These are phyloP conservation scores for Okapia johnstoni DNA, from an alignment of 2,113 vertebrate species.

Conservation along the genomic window DNA sequence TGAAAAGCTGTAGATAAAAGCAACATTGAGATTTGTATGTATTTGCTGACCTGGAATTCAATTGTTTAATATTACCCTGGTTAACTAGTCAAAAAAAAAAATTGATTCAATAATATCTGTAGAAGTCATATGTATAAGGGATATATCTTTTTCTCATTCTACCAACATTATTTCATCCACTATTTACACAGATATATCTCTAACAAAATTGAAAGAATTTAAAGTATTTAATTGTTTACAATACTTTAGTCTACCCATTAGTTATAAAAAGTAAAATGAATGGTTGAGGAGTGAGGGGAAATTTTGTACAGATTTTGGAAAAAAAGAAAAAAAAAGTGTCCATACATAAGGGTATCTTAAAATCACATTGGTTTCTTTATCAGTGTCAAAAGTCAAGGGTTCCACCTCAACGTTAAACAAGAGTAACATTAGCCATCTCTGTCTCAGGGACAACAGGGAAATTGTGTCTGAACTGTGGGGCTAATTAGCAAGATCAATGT, in stretches of 20 bases:
- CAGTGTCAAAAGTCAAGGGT: background rate
- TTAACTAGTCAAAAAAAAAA: conserved; percentile 52
- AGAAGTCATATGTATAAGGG: background rate
- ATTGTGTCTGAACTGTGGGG: background rate
- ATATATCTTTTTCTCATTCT: background rate
- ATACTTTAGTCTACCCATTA: background rate
- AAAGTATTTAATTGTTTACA: background rate
- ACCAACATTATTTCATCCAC: background rate
- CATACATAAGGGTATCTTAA: background rate
- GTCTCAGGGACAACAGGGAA: background rate
- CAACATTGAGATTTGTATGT: conserved; percentile 42
- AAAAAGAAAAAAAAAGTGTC: background rate
- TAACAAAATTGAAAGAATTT: background rate
- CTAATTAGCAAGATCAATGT: background rate
- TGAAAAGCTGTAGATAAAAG: conserved; percentile 50
- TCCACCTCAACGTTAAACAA: background rate
- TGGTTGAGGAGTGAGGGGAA: background rate
- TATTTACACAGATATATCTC: background rate
- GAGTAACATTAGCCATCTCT: background rate
- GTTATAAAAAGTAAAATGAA: background rate
- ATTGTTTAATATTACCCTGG: conserved; percentile 11
- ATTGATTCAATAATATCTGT: background rate
- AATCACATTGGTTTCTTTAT: background rate
- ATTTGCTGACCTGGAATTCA: conserved; percentile 26
- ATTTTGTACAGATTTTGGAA: background rate